A percentile compares a stretch with the other conserved stretches of the same genome.
These are phyloP conservation scores for Alectura lathami DNA, from an alignment of 2,113 vertebrate genomes.

Conservation along the genomic window DNA sequence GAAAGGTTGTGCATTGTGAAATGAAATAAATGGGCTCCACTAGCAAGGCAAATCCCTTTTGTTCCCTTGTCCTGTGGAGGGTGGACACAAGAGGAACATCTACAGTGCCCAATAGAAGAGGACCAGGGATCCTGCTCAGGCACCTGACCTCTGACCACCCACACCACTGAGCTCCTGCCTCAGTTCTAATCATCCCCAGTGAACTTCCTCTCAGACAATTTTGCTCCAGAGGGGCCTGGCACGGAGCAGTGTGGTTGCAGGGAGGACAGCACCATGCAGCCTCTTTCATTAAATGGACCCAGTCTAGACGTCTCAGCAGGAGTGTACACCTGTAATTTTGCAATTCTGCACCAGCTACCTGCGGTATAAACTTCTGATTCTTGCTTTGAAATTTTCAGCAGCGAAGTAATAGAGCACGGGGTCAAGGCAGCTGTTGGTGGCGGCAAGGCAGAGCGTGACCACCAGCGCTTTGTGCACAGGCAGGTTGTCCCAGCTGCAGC, in stretches of 20 bases:
- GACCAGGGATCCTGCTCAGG: neutral
- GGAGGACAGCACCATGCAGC: neutral
- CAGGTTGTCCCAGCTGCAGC: neutral
- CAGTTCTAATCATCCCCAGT: neutral
- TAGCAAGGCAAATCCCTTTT: neutral
- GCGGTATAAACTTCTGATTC: conserved; percentile 26
- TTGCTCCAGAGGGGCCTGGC: neutral
- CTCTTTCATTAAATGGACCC: neutral
- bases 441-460: conserved; percentile 72
- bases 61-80: neutral
- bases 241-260: neutral
- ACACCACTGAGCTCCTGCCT: neutral
- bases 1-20: neutral
- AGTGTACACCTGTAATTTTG: rapidly evolving
- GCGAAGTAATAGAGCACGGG: conserved; percentile 82
- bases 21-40: neutral
- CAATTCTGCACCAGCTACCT: neutral
- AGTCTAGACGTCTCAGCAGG: neutral
- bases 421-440: conserved; percentile 77
- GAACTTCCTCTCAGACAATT: neutral
- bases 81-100: neutral
- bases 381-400: conserved; percentile 79
- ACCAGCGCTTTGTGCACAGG: conserved; percentile 62
- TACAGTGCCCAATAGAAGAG: neutral
- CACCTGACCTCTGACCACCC: neutral